Percentiles rank a stretch among this genome's conserved stretches.
phyloP scores from a whole-genome alignment of 2,113 vertebrate species.

The Nannospalax galili region DNA sequence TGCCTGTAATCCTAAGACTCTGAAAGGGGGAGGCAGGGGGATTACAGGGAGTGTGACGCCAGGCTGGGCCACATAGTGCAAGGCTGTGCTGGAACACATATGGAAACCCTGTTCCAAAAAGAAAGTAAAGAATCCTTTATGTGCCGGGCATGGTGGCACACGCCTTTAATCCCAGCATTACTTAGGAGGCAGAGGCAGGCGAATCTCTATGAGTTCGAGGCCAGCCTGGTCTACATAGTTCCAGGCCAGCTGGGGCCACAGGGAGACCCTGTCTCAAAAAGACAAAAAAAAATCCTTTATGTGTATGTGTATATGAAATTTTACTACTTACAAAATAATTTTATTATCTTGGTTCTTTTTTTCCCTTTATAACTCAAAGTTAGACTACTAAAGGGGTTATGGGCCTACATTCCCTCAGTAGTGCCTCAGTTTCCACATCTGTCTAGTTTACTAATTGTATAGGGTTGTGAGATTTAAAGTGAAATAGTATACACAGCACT shows the following conservation, averaged over 20 bases:
- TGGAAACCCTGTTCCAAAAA: background rate
- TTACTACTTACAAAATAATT: constrained; percentile 56
- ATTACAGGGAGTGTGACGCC: background rate
- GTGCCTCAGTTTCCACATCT: constrained; percentile 29
- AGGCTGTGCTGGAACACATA: background rate
- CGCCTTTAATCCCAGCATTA: too few species aligned
- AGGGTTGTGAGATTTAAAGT: background rate
- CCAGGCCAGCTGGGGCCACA: background rate
- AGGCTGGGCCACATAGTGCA: background rate
- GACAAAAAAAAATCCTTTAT: background rate
- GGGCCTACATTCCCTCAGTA: background rate
- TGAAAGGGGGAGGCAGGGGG: background rate
- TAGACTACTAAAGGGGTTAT: background rate
- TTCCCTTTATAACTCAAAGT: background rate
- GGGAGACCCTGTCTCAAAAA: background rate
- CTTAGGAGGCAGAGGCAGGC: background rate
- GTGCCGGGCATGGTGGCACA: too few species aligned
- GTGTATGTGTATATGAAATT: background rate
- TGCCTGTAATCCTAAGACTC: background rate
- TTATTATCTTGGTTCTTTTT: constrained; percentile 10
- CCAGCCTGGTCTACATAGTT: background rate
- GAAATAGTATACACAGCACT: background rate
- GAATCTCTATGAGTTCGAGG: too few species aligned
- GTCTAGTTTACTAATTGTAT: constrained; percentile 1
- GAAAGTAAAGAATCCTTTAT: background rate